phyloP scores from a whole-genome alignment of 2,797 vertebrate genomes.

The Vespertilio murinus region DNA sequence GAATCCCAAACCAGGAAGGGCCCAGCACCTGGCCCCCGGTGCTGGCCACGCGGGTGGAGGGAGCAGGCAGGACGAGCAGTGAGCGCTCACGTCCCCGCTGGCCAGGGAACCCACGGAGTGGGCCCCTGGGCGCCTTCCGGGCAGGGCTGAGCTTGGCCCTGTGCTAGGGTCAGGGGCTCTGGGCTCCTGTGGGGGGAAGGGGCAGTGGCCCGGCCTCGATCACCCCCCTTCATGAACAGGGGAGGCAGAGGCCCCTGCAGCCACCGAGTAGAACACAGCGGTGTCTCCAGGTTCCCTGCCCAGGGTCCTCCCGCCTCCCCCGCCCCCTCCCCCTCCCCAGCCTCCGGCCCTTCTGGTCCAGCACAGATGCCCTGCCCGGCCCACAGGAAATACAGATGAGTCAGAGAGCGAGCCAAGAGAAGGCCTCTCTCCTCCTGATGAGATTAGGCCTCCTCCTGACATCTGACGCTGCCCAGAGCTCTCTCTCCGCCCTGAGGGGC shows the following conservation, averaged over 20 bases:
- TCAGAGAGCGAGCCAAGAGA: constrained; percentile 18
- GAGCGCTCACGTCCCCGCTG: too few relatives aligned
- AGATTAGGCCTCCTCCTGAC: constrained; percentile 45
- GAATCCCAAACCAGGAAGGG: not conserved
- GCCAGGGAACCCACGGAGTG: not conserved
- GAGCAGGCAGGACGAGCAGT: not conserved
- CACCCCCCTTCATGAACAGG: not conserved
- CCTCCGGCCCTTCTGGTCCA: not conserved
- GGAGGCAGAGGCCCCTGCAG: not conserved
- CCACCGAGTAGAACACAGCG: not conserved
- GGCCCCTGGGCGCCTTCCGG: not conserved
- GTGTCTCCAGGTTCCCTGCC: not conserved
- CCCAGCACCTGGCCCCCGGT: not conserved
- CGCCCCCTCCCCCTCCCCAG: not conserved
- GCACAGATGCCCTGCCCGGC: constrained; percentile 38
- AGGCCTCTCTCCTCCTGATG: constrained; percentile 53
- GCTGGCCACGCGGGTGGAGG: not conserved
- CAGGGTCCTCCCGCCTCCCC: not conserved
- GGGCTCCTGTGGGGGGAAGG: not conserved
- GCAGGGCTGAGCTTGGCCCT: not conserved
- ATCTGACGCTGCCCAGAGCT: constrained; percentile 36
- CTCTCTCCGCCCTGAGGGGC: not conserved
- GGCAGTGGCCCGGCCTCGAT: not conserved
- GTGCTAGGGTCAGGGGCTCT: not conserved
- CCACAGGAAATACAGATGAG: constrained; percentile 53